phyloP scores from a whole-genome alignment of 2,888 invertebrate species.

The Harpagoxenus sublaevis region DNA sequence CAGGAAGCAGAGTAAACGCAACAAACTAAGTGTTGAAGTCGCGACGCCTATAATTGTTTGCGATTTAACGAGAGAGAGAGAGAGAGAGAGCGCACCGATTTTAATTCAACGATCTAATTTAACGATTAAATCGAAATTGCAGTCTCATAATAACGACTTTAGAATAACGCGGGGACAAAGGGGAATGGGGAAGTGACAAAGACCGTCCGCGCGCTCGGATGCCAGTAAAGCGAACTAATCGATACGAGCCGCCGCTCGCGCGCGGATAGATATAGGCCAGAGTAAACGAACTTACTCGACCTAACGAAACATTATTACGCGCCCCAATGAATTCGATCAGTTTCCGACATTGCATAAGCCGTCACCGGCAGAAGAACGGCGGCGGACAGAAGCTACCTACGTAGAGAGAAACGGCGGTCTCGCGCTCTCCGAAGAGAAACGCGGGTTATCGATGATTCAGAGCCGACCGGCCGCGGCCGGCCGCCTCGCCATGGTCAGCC shows the following conservation, averaged over 20 bases:
- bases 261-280: constrained; percentile 76
- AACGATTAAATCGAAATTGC: constrained; percentile 17
- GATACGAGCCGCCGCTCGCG: constrained; percentile 76
- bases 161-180: constrained; percentile 47
- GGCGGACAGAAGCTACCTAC: constrained; percentile 60
- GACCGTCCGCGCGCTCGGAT: constrained; percentile 3
- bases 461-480: constrained; percentile 20
- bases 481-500: constrained; percentile 1
- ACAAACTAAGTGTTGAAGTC: background rate
- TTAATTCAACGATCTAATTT: background rate
- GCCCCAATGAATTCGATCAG: constrained; percentile 83
- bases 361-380: constrained; percentile 80
- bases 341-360: constrained; percentile 84
- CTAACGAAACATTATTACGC: constrained; percentile 84
- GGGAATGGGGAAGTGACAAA: constrained; percentile 45
- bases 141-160: background rate
- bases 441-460: constrained; percentile 58
- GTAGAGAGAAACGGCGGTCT: constrained; percentile 24
- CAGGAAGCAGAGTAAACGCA: background rate
- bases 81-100: background rate
- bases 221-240: constrained; percentile 73
- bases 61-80: background rate
- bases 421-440: constrained; percentile 44
- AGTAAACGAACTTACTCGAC: constrained; percentile 83
- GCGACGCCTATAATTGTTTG: background rate